Evolutionary conservation across 2,797 vertebrate species (phyloP).

Genomic region (Pelodytes ibericus): DNA sequence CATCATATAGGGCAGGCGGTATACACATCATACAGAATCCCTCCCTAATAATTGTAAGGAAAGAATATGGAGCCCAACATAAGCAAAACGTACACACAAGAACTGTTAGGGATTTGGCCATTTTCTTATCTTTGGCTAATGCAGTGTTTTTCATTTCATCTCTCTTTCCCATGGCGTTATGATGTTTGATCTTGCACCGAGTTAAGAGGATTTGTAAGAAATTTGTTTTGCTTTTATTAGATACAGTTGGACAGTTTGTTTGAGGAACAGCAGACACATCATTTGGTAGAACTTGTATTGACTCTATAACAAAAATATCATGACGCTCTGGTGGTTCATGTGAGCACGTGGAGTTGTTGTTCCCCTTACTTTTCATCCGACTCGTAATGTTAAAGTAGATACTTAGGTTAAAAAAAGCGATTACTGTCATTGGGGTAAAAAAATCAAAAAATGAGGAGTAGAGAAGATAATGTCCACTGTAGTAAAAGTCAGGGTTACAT

Average conservation of each 20-base stretch:
- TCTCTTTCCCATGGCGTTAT: not conserved
- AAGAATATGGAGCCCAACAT: conserved; percentile 83
- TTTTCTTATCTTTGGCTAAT: conserved; percentile 80
- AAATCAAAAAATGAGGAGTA: conserved; percentile 82
- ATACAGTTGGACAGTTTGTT: not conserved
- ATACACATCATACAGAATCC: conserved; percentile 78
- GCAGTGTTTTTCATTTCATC: conserved; percentile 63
- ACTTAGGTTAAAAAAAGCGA: conserved; percentile 83
- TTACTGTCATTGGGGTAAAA: conserved; percentile 79
- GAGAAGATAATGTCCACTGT: conserved; percentile 82
- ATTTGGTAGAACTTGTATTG: not conserved
- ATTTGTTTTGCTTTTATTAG: not conserved
- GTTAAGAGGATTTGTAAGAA: not conserved
- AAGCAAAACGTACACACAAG: conserved; percentile 82
- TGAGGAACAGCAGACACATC: not conserved
- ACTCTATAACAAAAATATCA: conserved; percentile 20
- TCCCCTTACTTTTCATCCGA: conserved; percentile 65
- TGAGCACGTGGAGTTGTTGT: not conserved
- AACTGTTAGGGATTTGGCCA: conserved; percentile 81
- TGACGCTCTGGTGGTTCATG: not conserved
- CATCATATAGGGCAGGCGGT: conserved; percentile 77
- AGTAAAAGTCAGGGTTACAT: conserved; percentile 83
- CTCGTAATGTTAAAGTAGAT: conserved; percentile 81
- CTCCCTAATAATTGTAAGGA: conserved; percentile 82
- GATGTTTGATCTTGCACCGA: not conserved